A percentile compares a stretch with the other conserved stretches of the same genome.
Conservation (phyloP, 2,888 invertebrate genomes). For the Zaprionus bogoriensis region DNA sequence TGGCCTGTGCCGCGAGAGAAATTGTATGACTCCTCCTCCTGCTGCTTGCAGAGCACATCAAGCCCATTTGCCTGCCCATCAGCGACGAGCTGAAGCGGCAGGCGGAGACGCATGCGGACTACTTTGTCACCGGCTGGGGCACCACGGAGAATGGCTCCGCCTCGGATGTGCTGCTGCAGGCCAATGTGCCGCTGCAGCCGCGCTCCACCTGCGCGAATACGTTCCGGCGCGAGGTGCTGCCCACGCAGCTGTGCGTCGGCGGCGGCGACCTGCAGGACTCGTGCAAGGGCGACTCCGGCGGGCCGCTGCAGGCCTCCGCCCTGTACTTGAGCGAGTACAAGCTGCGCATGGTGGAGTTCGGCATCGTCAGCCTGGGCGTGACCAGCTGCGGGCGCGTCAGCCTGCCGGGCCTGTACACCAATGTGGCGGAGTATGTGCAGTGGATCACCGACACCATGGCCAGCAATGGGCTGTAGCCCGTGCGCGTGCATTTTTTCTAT, state of each 20-base stretch:
- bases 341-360: conserved; percentile 79
- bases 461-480: conserved; percentile 42
- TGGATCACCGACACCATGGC: conserved; percentile 83
- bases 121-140: conserved; percentile 74
- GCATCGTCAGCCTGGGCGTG: conserved; percentile 87
- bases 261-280: conserved; percentile 70
- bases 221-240: conserved; percentile 45
- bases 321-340: conserved; percentile 48
- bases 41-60: conserved; percentile 57
- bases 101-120: conserved; percentile 44
- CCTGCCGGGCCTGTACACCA: conserved; percentile 85
- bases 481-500: no score
- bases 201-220: conserved; percentile 47
- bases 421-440: conserved; percentile 83
- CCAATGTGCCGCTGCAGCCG: conserved; percentile 56
- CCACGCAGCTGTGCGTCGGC: conserved; percentile 84
- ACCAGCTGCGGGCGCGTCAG: conserved; percentile 84
- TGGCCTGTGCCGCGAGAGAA: fast-evolving
- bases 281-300: conserved; percentile 79
- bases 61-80: conserved; percentile 72
- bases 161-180: conserved; percentile 70
- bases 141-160: conserved; percentile 70
- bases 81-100: conserved; percentile 53
- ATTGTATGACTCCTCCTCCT: fast-evolving
- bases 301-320: conserved; percentile 68